Evolutionary conservation across 2,888 invertebrate genomes (phyloP), one percentile per base, ranked within the genome.

Genomic region (Plemyria rubiginata): DNA sequence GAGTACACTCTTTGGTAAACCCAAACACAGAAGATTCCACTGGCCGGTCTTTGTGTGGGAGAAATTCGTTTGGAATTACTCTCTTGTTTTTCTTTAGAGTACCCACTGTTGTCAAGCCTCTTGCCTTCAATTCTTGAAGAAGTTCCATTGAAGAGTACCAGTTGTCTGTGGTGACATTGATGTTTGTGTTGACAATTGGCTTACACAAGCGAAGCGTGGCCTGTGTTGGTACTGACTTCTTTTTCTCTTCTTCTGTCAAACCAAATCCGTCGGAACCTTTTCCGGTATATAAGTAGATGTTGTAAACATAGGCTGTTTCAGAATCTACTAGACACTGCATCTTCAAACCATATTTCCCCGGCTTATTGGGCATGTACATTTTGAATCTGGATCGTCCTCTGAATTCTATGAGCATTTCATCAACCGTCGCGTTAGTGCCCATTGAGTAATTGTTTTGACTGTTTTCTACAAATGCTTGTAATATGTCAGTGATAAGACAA

Each of bases 91-190:
- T 60, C 41, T 54, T 54, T 50, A 54, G 45, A 51, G 54, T 54
- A 46, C 46, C 54, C 45, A 66, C 52, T 54, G 54, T 55, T 46
- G 62, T 62, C 32, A 64, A 28, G 36, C 61, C 58, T 54, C 53
- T 45, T 46, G 60, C 46, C 11, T 50, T 60, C n/a, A 70, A 57
- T 41, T 41, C 59, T 16, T 67, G 40, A 29, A 67, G 55, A n/a
- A 68, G 32, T 53, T 66, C 60, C 16, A 68, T 62, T 36, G 67
- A 67, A 16, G 57, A 52, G 58, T 59, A 66, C 55, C 63, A 60
- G 32, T 67, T 67, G 54, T 64, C 64, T 36, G 53, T 56, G 15
- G 65, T 70, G n/a, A 67, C 57, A 54, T 66, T 67, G 36, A 32
- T 50, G 22, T 70, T 66, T 15, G 53, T 68, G 43, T 53, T 53